Conservation (phyloP, 2,113 vertebrate genomes). For the Bos javanicus region DNA sequence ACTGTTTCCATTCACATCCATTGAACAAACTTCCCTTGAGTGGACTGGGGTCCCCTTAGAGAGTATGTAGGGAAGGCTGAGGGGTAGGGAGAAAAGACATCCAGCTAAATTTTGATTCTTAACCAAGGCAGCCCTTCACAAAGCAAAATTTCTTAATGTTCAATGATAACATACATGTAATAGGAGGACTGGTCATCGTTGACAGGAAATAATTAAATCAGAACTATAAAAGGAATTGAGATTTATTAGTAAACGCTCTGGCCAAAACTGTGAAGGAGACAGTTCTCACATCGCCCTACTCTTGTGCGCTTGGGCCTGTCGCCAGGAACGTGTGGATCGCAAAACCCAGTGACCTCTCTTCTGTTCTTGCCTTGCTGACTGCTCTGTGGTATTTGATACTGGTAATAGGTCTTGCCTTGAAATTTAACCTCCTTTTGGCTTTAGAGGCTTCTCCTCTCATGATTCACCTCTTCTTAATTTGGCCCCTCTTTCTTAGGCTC, state of each 20-base stretch:
- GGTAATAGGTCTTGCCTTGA: background rate
- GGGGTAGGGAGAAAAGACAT: background rate
- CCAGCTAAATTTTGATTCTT: background rate
- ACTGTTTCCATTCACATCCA: background rate
- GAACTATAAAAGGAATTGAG: background rate
- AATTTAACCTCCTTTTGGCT: background rate
- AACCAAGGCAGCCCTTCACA: background rate
- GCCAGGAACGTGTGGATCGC: background rate
- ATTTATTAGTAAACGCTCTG: background rate
- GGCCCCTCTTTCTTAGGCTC: background rate
- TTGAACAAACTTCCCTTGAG: background rate
- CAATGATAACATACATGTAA: background rate
- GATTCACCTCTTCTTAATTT: background rate
- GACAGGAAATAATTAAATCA: background rate
- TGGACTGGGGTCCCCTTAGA: background rate
- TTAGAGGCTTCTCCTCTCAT: background rate
- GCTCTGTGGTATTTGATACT: background rate
- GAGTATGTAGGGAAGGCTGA: background rate
- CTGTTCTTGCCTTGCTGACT: background rate
- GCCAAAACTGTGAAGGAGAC: background rate
- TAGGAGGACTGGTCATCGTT: background rate
- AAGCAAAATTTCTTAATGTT: background rate
- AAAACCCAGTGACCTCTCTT: background rate
- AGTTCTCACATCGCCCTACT: background rate
- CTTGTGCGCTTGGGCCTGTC: background rate